These are phyloP conservation scores for Melangyna quadrimaculata DNA, from an alignment of 2,888 invertebrate species.

Conservation along the genomic window DNA sequence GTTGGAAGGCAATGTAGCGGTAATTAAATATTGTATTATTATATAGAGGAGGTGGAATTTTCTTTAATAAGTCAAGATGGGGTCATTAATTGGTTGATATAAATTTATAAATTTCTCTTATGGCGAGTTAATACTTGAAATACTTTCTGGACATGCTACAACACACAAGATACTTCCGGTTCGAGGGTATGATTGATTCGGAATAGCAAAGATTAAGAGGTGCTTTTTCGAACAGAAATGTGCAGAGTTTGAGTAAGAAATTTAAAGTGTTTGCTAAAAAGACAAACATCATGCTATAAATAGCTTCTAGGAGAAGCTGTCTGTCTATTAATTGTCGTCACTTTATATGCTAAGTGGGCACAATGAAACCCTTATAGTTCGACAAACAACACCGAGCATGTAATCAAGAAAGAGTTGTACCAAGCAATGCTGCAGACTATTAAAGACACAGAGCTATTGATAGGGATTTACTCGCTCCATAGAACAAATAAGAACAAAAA, in stretches of 20 bases:
- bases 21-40: conserved; percentile 63
- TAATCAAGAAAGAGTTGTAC: too few relatives aligned
- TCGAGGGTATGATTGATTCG: not conserved
- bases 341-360: too few relatives aligned
- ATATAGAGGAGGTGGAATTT: conserved; percentile 56
- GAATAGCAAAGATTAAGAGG: not conserved
- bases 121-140: conserved; percentile 25
- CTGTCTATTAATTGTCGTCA: too few relatives aligned
- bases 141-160: not conserved
- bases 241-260: not conserved
- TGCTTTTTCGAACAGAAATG: not conserved
- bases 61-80: conserved; percentile 43
- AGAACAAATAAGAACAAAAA: too few relatives aligned
- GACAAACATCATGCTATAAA: too few relatives aligned
- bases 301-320: too few relatives aligned
- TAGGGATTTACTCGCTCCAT: too few relatives aligned
- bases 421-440: too few relatives aligned
- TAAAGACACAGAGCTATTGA: too few relatives aligned
- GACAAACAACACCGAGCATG: too few relatives aligned
- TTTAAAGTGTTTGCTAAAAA: too few relatives aligned
- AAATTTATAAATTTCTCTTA: conserved; percentile 55
- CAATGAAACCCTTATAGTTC: too few relatives aligned
- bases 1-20: conserved; percentile 40
- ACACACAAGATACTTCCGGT: conserved; percentile 9
- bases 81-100: conserved; percentile 64